phyloP scores from a whole-genome alignment of 2,888 invertebrate genomes.

The Drosophila percnosoma region DNA sequence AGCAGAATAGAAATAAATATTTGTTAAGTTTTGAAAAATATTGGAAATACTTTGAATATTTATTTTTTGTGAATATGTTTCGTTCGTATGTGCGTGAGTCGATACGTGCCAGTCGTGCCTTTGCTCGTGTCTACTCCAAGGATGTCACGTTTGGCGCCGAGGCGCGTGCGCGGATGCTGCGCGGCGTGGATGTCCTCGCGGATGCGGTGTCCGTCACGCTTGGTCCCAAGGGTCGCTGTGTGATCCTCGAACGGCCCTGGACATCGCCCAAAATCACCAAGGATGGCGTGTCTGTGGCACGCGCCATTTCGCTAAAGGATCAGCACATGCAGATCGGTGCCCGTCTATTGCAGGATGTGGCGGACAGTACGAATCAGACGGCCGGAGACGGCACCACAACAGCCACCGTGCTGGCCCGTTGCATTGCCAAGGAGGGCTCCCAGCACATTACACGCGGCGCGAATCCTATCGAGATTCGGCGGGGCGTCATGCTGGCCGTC shows the following conservation, averaged over 20 bases:
- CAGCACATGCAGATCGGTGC: slow-evolving; percentile 99
- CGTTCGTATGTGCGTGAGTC: slow-evolving; percentile 53
- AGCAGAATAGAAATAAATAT: slow-evolving; percentile 22
- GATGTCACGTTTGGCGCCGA: slow-evolving; percentile 99
- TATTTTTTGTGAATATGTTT: slow-evolving; percentile 45
- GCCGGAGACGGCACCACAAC: slow-evolving; percentile 99
- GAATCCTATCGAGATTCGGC: slow-evolving; percentile 97
- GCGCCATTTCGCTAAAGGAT: slow-evolving; percentile 98
- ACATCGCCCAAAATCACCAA: slow-evolving; percentile 99
- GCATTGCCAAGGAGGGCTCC: slow-evolving; percentile 99
- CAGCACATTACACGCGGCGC: slow-evolving; percentile 98
- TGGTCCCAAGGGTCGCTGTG: slow-evolving; percentile 99
- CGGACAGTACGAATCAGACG: slow-evolving; percentile 99
- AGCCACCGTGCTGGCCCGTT: slow-evolving; percentile 98
- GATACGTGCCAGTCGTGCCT: slow-evolving; percentile 29
- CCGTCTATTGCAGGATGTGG: slow-evolving; percentile 99
- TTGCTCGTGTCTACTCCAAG: slow-evolving; percentile 91
- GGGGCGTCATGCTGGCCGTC: slow-evolving; percentile 98
- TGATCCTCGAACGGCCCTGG: slow-evolving; percentile 99
- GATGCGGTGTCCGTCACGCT: slow-evolving; percentile 99
- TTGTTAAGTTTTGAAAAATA: background rate
- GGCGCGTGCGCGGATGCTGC: slow-evolving; percentile 98
- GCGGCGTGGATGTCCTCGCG: slow-evolving; percentile 98
- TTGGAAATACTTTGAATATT: background rate
- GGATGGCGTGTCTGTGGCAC: slow-evolving; percentile 99